A percentile compares a stretch with the other conserved stretches of the same genome.
Evolutionary conservation across 2,888 invertebrate genomes (phyloP).

Genomic region (Apamea epomidion): DNA sequence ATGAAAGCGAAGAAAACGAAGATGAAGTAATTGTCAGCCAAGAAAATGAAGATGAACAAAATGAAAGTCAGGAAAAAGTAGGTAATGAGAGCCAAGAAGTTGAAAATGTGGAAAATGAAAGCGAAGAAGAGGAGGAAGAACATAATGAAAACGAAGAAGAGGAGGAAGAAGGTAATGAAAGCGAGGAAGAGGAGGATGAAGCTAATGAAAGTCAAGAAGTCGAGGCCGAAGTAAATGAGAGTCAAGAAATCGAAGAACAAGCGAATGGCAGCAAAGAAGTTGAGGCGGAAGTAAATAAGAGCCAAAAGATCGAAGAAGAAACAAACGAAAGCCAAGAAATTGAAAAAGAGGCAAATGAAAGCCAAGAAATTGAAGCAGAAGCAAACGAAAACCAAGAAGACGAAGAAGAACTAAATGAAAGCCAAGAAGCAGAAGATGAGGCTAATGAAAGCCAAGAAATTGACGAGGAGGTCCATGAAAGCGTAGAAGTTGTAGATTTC

Average conservation of each 20-base stretch:
- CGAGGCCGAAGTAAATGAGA: conserved; percentile 35
- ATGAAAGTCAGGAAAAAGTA: conserved; percentile 40
- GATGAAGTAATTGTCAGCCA: conserved; percentile 46
- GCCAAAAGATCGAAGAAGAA: conserved; percentile 3
- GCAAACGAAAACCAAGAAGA: conserved; percentile 32
- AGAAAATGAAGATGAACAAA: conserved; percentile 19
- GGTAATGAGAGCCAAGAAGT: conserved; percentile 6
- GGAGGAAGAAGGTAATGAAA: conserved; percentile 34
- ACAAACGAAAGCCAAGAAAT: conserved; percentile 8
- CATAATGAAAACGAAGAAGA: conserved; percentile 30
- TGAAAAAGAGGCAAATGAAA: conserved; percentile 28
- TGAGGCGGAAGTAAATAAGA: conserved; percentile 25
- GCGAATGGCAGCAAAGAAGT: conserved; percentile 32
- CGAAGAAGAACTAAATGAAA: conserved; percentile 21
- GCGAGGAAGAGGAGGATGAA: conserved; percentile 26
- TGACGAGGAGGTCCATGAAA: conserved; percentile 14
- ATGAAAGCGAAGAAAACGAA: conserved; percentile 41
- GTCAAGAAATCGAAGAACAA: conserved; percentile 17
- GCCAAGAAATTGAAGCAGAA: conserved; percentile 22
- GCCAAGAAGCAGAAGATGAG: conserved; percentile 20
- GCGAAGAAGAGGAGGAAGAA: conserved; percentile 30
- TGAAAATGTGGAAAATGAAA: conserved; percentile 39
- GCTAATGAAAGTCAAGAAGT: conserved; percentile 34
- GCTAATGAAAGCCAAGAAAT: conserved; percentile 37
- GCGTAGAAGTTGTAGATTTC: conserved; percentile 2